phyloP scores from a whole-genome alignment of 2,113 vertebrate species.

The Chunga burmeisteri region DNA sequence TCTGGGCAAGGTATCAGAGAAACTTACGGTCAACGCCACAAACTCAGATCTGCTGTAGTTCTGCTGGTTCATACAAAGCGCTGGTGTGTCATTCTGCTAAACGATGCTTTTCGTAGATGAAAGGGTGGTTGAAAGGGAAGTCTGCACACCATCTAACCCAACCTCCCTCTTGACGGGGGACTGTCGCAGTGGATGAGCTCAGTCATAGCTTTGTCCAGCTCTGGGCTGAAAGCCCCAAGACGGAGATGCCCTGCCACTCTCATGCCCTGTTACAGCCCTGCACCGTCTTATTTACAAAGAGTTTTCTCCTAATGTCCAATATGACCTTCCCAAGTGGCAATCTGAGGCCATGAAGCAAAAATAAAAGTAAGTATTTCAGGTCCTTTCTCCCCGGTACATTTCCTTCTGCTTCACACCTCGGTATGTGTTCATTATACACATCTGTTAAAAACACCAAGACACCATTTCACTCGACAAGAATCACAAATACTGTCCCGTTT shows the following conservation, averaged over 20 bases:
- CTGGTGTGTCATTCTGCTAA: background rate
- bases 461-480: background rate
- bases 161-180: background rate
- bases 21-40: background rate
- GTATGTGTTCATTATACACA: rapidly evolving
- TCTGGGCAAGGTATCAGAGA: background rate
- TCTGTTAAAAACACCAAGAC: background rate
- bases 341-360: background rate
- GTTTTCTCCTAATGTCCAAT: background rate
- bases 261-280: background rate
- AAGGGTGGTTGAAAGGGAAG: background rate
- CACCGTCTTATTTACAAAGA: background rate
- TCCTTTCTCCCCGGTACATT: rapidly evolving
- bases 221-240: background rate
- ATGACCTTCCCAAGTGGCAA: background rate
- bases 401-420: background rate
- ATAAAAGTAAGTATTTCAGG: background rate
- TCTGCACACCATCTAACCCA: background rate
- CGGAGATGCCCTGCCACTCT: background rate
- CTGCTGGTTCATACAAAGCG: background rate
- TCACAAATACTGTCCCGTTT: rapidly evolving
- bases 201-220: background rate
- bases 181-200: background rate
- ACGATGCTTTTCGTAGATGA: rapidly evolving
- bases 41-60: background rate